These are phyloP conservation scores for Theocolax elegans DNA, from an alignment of 1,140 invertebrate genomes.

Conservation along the genomic window DNA sequence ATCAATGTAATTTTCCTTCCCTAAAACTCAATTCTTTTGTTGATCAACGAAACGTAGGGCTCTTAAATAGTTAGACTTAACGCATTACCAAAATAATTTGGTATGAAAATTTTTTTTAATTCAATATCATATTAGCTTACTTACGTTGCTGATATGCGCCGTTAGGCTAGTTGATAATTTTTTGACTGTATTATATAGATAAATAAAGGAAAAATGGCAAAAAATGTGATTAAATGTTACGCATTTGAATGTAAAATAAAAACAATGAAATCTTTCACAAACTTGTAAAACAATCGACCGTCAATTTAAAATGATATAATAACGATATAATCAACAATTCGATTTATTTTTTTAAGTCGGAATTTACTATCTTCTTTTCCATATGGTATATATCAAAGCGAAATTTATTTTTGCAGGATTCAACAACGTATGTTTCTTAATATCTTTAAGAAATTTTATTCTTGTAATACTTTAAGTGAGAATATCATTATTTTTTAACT, in stretches of 20 bases:
- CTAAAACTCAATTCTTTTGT: not conserved
- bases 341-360: slow-evolving; percentile 10
- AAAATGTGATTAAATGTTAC: slow-evolving; percentile 25
- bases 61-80: not conserved
- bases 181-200: not conserved
- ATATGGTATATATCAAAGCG: not conserved
- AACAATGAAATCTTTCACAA: not conserved
- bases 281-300: slow-evolving; percentile 9
- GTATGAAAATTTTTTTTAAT: slow-evolving; percentile 5
- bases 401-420: not conserved
- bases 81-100: not conserved
- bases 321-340: not conserved
- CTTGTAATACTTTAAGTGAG: not conserved
- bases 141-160: not conserved
- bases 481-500: slow-evolving; percentile 4
- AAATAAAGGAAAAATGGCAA: too few relatives aligned
- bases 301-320: not conserved
- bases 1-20: slow-evolving; percentile 12
- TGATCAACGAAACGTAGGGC: too few relatives aligned
- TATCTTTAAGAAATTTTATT: slow-evolving; percentile 9
- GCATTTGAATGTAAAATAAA: slow-evolving; percentile 21
- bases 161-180: not conserved
- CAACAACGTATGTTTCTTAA: not conserved
- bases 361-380: not conserved
- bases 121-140: not conserved